phyloP scores from a whole-genome alignment of 2,113 vertebrate genomes.

The Oceanodroma tethys region DNA sequence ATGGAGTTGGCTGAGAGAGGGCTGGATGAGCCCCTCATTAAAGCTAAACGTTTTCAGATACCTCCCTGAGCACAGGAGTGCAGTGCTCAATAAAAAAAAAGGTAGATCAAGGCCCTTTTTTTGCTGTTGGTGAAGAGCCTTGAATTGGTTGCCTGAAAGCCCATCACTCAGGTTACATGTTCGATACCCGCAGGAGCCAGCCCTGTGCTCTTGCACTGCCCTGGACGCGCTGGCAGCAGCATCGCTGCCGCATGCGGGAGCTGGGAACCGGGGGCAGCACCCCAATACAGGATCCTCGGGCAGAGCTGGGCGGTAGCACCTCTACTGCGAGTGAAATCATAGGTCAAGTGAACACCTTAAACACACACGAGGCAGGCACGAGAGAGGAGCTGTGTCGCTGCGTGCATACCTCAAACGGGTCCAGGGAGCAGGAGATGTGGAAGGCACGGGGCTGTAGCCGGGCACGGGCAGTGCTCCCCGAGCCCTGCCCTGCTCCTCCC shows the following conservation, averaged over 20 bases:
- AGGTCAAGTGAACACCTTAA: neutral
- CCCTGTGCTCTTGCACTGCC: neutral
- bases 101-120: neutral
- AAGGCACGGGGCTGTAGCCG: neutral
- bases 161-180: neutral
- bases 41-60: neutral
- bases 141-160: neutral
- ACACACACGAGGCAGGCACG: neutral
- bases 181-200: neutral
- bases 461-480: fast-evolving
- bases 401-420: fast-evolving
- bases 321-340: fast-evolving
- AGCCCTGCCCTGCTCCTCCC: neutral
- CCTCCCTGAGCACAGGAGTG: neutral
- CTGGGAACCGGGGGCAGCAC: neutral
- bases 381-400: neutral
- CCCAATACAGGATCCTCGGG: neutral
- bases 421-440: neutral
- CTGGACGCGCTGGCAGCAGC: neutral
- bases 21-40: neutral
- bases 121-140: neutral
- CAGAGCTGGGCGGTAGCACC: neutral
- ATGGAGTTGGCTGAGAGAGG: neutral
- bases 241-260: neutral
- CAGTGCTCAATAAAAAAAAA: neutral